These are phyloP conservation scores for Lepus europaeus DNA, from an alignment of 2,113 vertebrate genomes.

Conservation along the genomic window DNA sequence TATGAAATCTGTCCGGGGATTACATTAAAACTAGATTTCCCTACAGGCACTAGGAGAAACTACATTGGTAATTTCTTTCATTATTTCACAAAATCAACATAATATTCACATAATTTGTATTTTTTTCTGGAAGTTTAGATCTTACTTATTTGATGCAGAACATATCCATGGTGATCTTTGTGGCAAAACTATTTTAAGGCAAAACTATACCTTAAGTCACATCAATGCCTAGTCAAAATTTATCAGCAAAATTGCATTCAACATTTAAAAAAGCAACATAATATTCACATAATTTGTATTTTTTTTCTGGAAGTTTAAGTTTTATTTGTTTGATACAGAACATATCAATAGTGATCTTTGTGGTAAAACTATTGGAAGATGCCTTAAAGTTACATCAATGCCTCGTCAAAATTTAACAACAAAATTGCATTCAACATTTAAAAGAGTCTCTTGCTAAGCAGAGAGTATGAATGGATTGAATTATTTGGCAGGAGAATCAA, in stretches of 20 bases:
- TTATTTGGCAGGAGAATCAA: slow-evolving; percentile 45
- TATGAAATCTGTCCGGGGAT: slow-evolving; percentile 30
- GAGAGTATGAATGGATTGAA: background rate
- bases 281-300: background rate
- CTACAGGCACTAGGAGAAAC: background rate
- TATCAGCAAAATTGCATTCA: slow-evolving; percentile 33
- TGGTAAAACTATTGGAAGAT: background rate
- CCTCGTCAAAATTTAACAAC: slow-evolving; percentile 24
- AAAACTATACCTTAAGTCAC: slow-evolving; percentile 32
- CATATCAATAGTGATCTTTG: background rate
- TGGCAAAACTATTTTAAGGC: background rate
- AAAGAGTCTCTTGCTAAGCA: slow-evolving; percentile 39
- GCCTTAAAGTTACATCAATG: slow-evolving; percentile 40
- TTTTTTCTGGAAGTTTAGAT: background rate
- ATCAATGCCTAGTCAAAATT: slow-evolving; percentile 2
- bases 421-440: slow-evolving; percentile 27
- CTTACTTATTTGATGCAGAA: slow-evolving; percentile 18
- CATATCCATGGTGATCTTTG: background rate
- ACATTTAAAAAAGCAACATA: slow-evolving; percentile 25
- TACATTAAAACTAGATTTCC: slow-evolving; percentile 34
- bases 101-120: background rate
- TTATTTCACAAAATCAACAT: slow-evolving; percentile 20
- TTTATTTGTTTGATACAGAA: slow-evolving; percentile 24
- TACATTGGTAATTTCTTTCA: slow-evolving; percentile 40
- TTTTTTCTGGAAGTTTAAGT: background rate